A percentile compares a stretch with the other conserved stretches of the same genome.
phyloP scores from a whole-genome alignment of 2,113 vertebrate genomes.

The Tenebrosternarchus preto region DNA sequence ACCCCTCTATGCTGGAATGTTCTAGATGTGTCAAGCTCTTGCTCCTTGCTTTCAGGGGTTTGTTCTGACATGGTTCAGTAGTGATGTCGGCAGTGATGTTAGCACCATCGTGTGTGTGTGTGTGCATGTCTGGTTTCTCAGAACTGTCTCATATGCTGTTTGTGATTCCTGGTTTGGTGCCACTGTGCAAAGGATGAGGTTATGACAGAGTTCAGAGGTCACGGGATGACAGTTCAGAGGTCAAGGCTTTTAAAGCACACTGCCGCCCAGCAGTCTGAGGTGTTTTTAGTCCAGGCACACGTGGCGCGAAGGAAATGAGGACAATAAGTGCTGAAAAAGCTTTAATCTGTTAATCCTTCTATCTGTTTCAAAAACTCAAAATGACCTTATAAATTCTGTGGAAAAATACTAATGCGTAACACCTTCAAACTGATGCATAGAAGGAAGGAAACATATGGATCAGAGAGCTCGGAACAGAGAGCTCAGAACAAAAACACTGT shows the following conservation, averaged over 20 bases:
- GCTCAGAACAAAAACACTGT: no score
- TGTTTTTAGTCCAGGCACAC: conserved; percentile 3
- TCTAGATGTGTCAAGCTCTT: no score
- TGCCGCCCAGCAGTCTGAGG: background rate
- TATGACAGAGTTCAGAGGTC: background rate
- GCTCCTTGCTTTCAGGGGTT: no score
- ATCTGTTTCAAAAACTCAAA: background rate
- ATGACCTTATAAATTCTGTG: background rate
- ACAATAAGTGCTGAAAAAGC: background rate
- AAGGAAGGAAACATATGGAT: background rate
- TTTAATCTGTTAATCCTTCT: no score
- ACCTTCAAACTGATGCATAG: background rate
- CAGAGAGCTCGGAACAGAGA: no score
- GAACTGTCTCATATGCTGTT: no score
- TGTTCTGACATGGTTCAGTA: no score
- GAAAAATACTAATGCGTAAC: background rate
- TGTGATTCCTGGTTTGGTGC: background rate
- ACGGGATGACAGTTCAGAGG: background rate
- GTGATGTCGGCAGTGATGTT: background rate
- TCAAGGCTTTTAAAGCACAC: background rate
- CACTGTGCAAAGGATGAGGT: background rate
- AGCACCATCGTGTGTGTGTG: no score
- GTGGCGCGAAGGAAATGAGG: background rate
- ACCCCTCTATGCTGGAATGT: no score
- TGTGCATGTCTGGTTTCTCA: background rate